Conservation (phyloP, 2,797 vertebrate species). For the Myotis findleyi region DNA sequence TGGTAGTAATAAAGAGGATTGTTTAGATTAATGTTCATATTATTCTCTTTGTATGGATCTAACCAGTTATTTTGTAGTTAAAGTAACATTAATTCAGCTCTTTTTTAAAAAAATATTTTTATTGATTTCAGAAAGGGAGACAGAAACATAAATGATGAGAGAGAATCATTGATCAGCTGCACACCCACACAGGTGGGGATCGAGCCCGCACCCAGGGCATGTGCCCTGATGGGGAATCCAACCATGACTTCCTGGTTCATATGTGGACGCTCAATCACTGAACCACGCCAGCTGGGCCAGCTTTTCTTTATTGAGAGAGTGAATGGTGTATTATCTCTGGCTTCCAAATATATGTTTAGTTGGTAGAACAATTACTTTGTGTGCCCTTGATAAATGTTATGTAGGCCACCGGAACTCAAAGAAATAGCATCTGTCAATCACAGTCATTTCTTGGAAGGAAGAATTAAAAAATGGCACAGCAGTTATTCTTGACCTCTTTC, state of each 20-base stretch:
- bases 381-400: conserved; percentile 67
- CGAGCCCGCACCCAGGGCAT: not conserved
- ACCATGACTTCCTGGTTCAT: not conserved
- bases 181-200: not conserved
- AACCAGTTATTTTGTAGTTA: conserved; percentile 57
- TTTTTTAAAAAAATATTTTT: not conserved
- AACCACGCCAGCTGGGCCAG: not conserved
- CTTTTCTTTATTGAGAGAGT: conserved; percentile 27
- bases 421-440: conserved; percentile 74
- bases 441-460: conserved; percentile 78
- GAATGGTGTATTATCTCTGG: conserved; percentile 57
- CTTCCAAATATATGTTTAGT: conserved; percentile 64
- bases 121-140: too few relatives aligned
- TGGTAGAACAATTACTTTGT: conserved; percentile 70
- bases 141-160: too few relatives aligned
- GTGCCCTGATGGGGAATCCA: not conserved
- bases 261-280: not conserved
- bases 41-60: conserved; percentile 49
- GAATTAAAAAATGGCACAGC: conserved; percentile 72
- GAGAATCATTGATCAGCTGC: too few relatives aligned
- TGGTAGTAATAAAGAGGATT: not conserved
- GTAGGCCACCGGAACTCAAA: conserved; percentile 60
- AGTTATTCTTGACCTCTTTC: conserved; percentile 78
- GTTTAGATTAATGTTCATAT: conserved; percentile 49
- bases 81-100: conserved; percentile 55